Percentiles rank a stretch among this genome's conserved stretches.
Evolutionary conservation across 1,140 invertebrate genomes (phyloP).

Genomic region (Zaprionus gabonicus): DNA sequence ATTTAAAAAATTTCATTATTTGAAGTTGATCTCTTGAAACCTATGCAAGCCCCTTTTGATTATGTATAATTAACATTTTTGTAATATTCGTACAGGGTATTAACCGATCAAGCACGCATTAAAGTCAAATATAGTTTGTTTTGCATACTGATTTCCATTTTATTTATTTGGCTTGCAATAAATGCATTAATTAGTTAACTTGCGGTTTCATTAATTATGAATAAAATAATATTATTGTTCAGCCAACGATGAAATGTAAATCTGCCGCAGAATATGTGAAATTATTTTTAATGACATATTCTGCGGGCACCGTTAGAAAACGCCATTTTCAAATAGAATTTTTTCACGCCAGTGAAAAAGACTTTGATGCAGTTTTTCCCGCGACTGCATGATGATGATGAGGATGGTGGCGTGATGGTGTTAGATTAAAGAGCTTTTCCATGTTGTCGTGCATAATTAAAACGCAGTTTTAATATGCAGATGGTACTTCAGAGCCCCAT

Average conservation of each 20-base stretch:
- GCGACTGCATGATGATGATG: constrained; percentile 28
- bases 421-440: constrained; percentile 36
- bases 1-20: not conserved
- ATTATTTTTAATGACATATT: constrained; percentile 39
- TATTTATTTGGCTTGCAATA: constrained; percentile 3
- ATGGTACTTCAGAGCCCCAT: not conserved
- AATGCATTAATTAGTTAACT: constrained; percentile 8
- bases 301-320: constrained; percentile 31
- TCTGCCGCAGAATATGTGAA: constrained; percentile 35
- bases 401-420: constrained; percentile 4
- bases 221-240: constrained; percentile 1
- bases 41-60: not conserved
- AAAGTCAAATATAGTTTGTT: not conserved
- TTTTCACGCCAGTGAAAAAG: constrained; percentile 20
- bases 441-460: constrained; percentile 44
- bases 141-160: not conserved
- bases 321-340: constrained; percentile 24
- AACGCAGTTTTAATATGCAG: constrained; percentile 26
- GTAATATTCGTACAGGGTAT: not conserved
- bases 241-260: not conserved
- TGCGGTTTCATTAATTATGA: constrained; percentile 1
- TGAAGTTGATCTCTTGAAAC: not conserved
- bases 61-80: not conserved
- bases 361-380: constrained; percentile 13
- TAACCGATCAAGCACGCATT: not conserved